These are phyloP conservation scores for Chamaea fasciata DNA, from an alignment of 2,113 vertebrate genomes.

Conservation along the genomic window DNA sequence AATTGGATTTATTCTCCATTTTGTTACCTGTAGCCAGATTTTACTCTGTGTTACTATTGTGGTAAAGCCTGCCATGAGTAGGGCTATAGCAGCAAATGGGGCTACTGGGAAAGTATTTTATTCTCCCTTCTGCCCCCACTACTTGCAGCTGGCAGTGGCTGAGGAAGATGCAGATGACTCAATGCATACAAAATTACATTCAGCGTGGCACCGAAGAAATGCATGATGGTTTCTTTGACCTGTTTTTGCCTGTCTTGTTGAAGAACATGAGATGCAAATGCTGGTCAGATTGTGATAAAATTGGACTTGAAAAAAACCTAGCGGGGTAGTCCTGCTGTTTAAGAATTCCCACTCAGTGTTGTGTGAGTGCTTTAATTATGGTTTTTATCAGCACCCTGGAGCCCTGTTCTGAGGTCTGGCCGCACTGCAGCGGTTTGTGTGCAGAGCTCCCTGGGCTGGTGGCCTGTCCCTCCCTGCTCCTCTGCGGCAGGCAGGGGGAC, in stretches of 20 bases:
- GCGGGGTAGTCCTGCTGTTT: neutral
- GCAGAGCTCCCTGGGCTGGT: neutral
- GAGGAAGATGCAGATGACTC: neutral
- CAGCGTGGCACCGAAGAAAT: neutral
- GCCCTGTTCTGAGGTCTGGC: neutral
- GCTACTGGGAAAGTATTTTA: neutral
- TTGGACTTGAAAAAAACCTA: neutral
- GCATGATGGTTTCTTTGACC: neutral
- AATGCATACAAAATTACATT: neutral
- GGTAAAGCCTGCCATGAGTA: neutral
- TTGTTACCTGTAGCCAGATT: neutral
- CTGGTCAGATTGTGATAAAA: neutral
- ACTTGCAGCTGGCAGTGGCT: neutral
- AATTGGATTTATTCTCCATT: neutral
- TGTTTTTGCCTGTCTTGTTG: neutral
- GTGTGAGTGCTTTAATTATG: neutral
- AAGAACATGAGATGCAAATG: neutral
- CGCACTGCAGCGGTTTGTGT: neutral
- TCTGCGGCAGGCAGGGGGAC: neutral
- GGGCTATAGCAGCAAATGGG: neutral
- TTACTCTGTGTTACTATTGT: neutral
- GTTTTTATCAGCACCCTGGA: neutral
- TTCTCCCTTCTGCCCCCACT: neutral
- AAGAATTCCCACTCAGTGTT: neutral
- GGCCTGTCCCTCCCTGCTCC: neutral